Evolutionary conservation across 92 coral and sea anemone genomes (phyloP).

Genomic region (Palythoa caribaeorum): DNA sequence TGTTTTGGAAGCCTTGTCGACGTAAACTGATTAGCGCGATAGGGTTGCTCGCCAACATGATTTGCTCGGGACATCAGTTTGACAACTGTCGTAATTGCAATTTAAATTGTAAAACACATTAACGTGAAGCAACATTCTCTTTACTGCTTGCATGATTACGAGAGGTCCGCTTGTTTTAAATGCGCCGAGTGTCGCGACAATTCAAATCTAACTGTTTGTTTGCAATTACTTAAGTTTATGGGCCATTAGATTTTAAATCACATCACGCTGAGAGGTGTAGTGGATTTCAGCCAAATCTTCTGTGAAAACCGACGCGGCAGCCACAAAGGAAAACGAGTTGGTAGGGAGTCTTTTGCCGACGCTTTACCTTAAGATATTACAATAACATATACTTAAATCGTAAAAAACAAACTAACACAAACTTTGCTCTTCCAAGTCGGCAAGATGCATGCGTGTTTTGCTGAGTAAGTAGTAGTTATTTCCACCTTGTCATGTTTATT

Average conservation of each 20-base stretch:
- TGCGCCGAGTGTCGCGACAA: neutral
- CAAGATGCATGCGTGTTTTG: neutral
- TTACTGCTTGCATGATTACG: neutral
- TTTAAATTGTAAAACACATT: neutral
- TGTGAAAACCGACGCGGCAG: slow-evolving; percentile 23
- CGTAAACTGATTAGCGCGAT: slow-evolving; percentile 13
- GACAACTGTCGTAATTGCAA: neutral
- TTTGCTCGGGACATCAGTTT: neutral
- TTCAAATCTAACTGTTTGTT: slow-evolving; percentile 17
- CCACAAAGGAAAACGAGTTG: slow-evolving; percentile 19
- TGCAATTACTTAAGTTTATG: slow-evolving; percentile 4
- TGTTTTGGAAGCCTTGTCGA: neutral
- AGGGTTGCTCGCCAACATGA: slow-evolving; percentile 30
- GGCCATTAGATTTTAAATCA: slow-evolving; percentile 9
- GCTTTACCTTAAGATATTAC: slow-evolving; percentile 8
- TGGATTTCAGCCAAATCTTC: slow-evolving; percentile 32
- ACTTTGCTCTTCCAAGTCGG: neutral
- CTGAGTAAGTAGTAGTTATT: neutral
- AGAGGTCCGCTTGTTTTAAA: slow-evolving; percentile 7
- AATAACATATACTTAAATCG: slow-evolving; percentile 3
- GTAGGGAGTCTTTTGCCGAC: slow-evolving; percentile 35
- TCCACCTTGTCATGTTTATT: no score
- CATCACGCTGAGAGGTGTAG: slow-evolving; percentile 24
- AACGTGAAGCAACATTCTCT: neutral
- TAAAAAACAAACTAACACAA: neutral